phyloP scores from a whole-genome alignment of 2,797 vertebrate species.

The Linurgus olivaceus region DNA sequence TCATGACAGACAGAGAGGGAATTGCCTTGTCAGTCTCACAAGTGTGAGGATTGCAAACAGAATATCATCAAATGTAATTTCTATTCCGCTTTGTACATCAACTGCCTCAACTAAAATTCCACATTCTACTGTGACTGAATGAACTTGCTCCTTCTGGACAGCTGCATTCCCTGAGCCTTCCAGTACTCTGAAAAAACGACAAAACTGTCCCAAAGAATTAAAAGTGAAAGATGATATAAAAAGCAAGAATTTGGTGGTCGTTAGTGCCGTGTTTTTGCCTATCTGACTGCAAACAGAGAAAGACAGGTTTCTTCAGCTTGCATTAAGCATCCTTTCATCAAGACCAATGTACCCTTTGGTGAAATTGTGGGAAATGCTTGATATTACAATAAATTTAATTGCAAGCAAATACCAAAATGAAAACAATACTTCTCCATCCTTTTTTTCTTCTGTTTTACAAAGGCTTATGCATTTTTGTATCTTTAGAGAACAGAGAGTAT shows the following conservation, averaged over 20 bases:
- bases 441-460: neutral
- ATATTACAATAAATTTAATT: neutral
- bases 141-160: neutral
- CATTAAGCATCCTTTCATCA: neutral
- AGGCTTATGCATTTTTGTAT: neutral
- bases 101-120: neutral
- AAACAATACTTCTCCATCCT: neutral
- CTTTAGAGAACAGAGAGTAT: neutral
- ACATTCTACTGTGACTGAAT: neutral
- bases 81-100: neutral
- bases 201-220: neutral
- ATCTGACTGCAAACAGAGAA: neutral
- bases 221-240: neutral
- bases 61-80: neutral
- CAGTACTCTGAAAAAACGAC: neutral
- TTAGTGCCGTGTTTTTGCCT: neutral
- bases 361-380: neutral
- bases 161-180: neutral
- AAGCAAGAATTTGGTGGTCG: accelerated
- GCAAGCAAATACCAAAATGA: neutral
- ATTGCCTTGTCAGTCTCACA: neutral
- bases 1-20: neutral
- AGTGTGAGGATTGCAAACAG: neutral
- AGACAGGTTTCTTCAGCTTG: neutral
- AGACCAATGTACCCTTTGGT: neutral